These are phyloP conservation scores for Mormoops blainvillei DNA, from an alignment of 2,113 vertebrate genomes.

Conservation along the genomic window DNA sequence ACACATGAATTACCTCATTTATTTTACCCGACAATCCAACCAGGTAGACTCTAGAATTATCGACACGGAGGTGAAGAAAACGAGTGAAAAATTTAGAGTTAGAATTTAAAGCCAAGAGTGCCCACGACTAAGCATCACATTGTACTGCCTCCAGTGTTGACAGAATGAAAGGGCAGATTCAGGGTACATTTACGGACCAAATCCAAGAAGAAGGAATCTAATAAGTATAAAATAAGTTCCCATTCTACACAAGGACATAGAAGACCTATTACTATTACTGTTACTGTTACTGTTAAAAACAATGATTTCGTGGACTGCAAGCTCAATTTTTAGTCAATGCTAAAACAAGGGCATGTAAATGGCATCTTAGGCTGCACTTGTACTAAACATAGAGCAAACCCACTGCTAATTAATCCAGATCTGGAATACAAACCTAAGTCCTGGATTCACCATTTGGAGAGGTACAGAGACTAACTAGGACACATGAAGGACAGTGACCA, in stretches of 20 bases:
- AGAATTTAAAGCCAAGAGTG: not conserved
- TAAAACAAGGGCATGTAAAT: not conserved
- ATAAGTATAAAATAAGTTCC: not conserved
- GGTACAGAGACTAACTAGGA: not conserved
- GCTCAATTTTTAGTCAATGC: not conserved
- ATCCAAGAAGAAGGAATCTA: not conserved
- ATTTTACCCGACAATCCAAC: not conserved
- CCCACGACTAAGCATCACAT: not conserved
- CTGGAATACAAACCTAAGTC: not conserved
- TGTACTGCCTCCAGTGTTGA: not conserved
- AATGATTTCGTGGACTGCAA: not conserved
- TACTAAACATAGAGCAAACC: not conserved
- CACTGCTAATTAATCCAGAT: not conserved
- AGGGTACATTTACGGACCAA: not conserved
- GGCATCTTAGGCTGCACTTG: not conserved
- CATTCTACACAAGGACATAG: not conserved
- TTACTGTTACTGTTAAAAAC: not conserved
- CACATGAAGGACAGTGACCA: not conserved
- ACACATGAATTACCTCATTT: not conserved
- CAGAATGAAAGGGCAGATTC: not conserved
- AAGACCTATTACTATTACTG: not conserved
- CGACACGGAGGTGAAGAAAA: not conserved
- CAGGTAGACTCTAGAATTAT: not conserved
- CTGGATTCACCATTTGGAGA: not conserved
- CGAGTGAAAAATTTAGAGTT: not conserved